Evolutionary conservation across 1,140 invertebrate genomes (phyloP), one percentile per base, ranked within the genome.

Genomic region (Helicorthomorpha holstii): DNA sequence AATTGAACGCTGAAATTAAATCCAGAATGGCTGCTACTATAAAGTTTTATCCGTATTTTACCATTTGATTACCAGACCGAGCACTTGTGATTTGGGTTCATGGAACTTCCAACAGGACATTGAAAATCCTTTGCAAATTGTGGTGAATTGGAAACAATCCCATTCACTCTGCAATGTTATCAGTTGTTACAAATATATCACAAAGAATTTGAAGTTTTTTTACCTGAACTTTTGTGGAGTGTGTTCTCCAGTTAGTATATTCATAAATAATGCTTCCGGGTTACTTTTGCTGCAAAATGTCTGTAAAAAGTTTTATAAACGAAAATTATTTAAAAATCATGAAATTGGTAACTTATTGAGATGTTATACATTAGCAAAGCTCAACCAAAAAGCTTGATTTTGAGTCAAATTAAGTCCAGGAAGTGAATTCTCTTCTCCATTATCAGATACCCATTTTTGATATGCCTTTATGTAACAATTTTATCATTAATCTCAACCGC

Each of bases 11-110:
- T n/a, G n/a, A n/a, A n/a, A n/a, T n/a, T n/a, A n/a, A n/a, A n/a
- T n/a, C n/a, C n/a, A n/a, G n/a, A n/a, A n/a, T n/a, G n/a, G n/a
- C n/a, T n/a, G n/a, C n/a, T n/a, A n/a, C n/a, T n/a, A n/a, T n/a
- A n/a, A n/a, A n/a, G n/a, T n/a, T n/a, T n/a, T n/a, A n/a, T n/a
- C n/a, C n/a, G n/a, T n/a, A n/a, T n/a, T n/a, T n/a, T n/a, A n/a
- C n/a, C n/a, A n/a, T n/a, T n/a, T n/a, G n/a, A 34, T 64, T 64
- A 96, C 68, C 88, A 94, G 57, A 92, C 90, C 60, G 91, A 86
- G 69, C 92, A 97, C 64, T 93, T 95, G 0, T 86, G 73, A 16
- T 64, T 60, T 1, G 90, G 88, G 67, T 95, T 95, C 87, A 95
- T 92, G 26, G 73, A 76, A 0, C 82, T 79, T 1, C 80, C 81